These are phyloP conservation scores for Ditylenchus dipsaci DNA, from an alignment of 1,140 invertebrate genomes.

Conservation along the genomic window DNA sequence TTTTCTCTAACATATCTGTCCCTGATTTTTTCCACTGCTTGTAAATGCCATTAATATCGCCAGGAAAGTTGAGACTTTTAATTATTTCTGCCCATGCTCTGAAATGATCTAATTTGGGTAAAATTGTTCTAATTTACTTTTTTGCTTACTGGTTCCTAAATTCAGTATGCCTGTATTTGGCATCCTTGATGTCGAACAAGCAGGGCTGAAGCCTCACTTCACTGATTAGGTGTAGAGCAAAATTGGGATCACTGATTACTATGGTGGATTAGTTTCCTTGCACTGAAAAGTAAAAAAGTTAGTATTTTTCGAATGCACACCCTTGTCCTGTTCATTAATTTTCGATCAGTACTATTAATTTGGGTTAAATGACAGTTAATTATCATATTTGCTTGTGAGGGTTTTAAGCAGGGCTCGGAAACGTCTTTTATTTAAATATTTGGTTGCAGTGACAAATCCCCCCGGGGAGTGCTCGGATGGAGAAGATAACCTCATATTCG, in stretches of 20 bases:
- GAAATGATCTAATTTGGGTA: constrained; percentile 2
- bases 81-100: constrained; percentile 31
- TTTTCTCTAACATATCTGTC: constrained; percentile 40
- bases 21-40: constrained; percentile 41
- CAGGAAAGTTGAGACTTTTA: constrained; percentile 34
- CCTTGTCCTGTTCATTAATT: too few relatives aligned
- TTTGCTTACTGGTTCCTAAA: constrained; percentile 9
- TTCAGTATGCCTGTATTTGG: constrained; percentile 35
- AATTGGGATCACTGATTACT: constrained; percentile 35
- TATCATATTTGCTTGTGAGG: too few relatives aligned
- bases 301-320: too few relatives aligned
- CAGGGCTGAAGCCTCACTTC: constrained; percentile 31
- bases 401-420: too few relatives aligned
- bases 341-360: too few relatives aligned
- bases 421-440: too few relatives aligned
- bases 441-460: too few relatives aligned
- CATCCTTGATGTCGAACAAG: constrained; percentile 32
- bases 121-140: neutral
- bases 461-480: too few relatives aligned
- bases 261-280: constrained; percentile 26
- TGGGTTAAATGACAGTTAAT: too few relatives aligned
- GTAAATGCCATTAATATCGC: constrained; percentile 36
- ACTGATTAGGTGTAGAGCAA: constrained; percentile 20
- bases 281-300: neutral
- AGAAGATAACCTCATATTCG: too few relatives aligned